Conservation (phyloP, 2,113 vertebrate genomes). For the Alethe castanea region DNA sequence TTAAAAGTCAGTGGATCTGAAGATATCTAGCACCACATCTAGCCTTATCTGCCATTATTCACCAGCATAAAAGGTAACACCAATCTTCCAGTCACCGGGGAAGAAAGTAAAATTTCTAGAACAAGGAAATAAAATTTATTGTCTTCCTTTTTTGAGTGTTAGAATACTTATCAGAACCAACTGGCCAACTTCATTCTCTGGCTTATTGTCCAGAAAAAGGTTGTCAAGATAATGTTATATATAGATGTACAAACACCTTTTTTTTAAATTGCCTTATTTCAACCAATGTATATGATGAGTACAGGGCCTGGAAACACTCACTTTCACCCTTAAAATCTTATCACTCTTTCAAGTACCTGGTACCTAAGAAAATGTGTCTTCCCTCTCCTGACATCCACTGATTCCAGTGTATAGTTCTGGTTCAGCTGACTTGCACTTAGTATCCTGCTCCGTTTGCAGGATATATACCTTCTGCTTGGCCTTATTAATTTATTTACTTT, state of each 20-base stretch:
- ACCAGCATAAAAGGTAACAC: neutral
- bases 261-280: neutral
- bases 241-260: neutral
- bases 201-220: neutral
- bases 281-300: neutral
- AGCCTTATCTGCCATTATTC: neutral
- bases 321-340: slow-evolving; percentile 34
- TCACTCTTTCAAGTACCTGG: neutral
- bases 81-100: neutral
- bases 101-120: neutral
- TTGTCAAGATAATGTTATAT: neutral
- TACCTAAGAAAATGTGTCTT: neutral
- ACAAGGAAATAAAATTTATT: neutral
- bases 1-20: neutral
- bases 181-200: neutral
- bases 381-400: neutral
- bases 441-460: neutral
- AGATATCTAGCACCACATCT: neutral
- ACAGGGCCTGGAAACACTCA: neutral
- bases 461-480: neutral
- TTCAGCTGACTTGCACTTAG: neutral
- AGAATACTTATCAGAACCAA: neutral
- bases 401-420: neutral
- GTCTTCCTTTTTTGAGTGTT: neutral
- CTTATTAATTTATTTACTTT: neutral